Conservation (phyloP, 2,888 invertebrate species). For the Pycnomerus fuliginosus region DNA sequence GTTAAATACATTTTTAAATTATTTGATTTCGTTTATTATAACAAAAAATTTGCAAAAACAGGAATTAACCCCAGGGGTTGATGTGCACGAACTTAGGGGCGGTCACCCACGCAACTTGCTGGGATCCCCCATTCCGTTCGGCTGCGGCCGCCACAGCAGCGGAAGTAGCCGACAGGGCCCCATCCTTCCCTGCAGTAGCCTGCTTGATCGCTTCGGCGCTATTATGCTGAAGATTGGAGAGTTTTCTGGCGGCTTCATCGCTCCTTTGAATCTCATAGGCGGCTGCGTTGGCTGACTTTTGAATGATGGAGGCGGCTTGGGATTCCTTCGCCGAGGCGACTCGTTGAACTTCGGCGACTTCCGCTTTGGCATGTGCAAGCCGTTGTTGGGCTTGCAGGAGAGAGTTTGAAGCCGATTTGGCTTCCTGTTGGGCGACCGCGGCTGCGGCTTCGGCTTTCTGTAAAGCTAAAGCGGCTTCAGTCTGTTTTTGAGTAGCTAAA, state of each 20-base stretch:
- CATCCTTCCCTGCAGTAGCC: slow-evolving; percentile 33
- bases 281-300: slow-evolving; percentile 67
- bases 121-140: slow-evolving; percentile 2
- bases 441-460: slow-evolving; percentile 64
- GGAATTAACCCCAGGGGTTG: slow-evolving; percentile 13
- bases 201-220: slow-evolving; percentile 33
- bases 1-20: too few species aligned
- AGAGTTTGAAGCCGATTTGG: slow-evolving; percentile 65
- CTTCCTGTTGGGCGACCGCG: slow-evolving; percentile 66
- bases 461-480: slow-evolving; percentile 61
- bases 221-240: slow-evolving; percentile 32
- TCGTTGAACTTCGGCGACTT: slow-evolving; percentile 70
- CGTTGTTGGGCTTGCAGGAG: slow-evolving; percentile 69
- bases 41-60: too few species aligned
- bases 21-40: too few species aligned
- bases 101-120: slow-evolving; percentile 8
- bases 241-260: slow-evolving; percentile 50
- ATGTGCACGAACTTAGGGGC: slow-evolving; percentile 13
- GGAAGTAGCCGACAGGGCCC: slow-evolving; percentile 36
- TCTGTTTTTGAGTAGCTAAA: slow-evolving; percentile 72
- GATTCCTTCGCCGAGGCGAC: slow-evolving; percentile 72
- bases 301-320: slow-evolving; percentile 70
- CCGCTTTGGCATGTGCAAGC: slow-evolving; percentile 67
- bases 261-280: slow-evolving; percentile 70
- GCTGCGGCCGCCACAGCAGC: slow-evolving; percentile 36